phyloP scores from a whole-genome alignment of 2,113 vertebrate species.

The Nothoprocta pentlandii region DNA sequence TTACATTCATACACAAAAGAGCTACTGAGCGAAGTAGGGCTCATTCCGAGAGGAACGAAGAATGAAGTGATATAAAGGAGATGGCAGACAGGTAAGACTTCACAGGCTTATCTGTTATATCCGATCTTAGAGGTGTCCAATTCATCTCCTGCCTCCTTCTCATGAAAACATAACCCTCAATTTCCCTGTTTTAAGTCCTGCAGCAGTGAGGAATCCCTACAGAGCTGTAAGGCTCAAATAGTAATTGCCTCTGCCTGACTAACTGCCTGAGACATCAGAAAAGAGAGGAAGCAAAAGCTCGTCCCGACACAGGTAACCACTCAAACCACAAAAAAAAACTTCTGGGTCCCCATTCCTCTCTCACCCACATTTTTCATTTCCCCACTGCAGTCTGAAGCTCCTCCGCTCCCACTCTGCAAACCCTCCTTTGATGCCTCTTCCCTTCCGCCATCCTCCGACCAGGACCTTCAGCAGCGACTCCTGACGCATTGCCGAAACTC shows the following conservation, averaged over 20 bases:
- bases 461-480: neutral
- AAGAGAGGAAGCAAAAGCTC: neutral
- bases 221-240: neutral
- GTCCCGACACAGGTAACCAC: neutral
- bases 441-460: neutral
- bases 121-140: neutral
- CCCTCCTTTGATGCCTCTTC: neutral
- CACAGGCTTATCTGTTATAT: neutral
- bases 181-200: neutral
- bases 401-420: neutral
- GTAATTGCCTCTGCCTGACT: neutral
- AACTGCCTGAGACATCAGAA: neutral
- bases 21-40: neutral
- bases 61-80: neutral
- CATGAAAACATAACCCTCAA: neutral
- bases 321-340: neutral
- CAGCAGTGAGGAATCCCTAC: neutral
- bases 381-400: neutral
- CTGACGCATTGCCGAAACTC: neutral
- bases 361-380: neutral
- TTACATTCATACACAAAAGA: neutral
- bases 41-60: neutral
- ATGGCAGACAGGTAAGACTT: neutral
- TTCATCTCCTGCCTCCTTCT: neutral
- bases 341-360: neutral